A percentile compares a stretch with the other conserved stretches of the same genome.
These are phyloP conservation scores for Pristiophorus japonicus DNA, from an alignment of 2,113 vertebrate genomes.

Conservation along the genomic window DNA sequence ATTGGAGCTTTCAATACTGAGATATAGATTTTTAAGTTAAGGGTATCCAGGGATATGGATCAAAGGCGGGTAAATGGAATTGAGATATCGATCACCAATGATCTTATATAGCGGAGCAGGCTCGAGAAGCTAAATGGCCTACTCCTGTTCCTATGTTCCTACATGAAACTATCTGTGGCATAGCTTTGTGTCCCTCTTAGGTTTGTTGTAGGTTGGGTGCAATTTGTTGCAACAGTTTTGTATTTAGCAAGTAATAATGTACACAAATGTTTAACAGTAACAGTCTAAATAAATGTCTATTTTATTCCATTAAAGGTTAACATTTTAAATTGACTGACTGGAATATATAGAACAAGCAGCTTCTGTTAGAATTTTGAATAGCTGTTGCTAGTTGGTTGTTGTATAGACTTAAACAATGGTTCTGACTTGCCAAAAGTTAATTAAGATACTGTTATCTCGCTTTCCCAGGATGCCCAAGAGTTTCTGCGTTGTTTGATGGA, in stretches of 20 bases:
- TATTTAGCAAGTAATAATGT: slow-evolving; percentile 2
- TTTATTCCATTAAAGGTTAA: background rate
- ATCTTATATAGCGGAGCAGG: background rate
- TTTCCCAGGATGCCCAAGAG: slow-evolving; percentile 86
- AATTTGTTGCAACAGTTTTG: background rate
- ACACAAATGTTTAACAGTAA: slow-evolving; percentile 7
- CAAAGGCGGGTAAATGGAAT: background rate
- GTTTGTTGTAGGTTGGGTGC: background rate
- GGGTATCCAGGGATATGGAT: background rate
- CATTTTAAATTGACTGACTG: background rate
- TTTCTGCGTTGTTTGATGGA: slow-evolving; percentile 97
- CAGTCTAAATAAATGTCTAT: background rate
- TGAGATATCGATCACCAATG: background rate
- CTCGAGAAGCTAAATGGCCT: background rate
- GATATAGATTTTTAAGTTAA: background rate
- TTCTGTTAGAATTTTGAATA: background rate
- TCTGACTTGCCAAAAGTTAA: background rate
- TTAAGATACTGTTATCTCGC: background rate
- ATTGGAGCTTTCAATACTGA: background rate
- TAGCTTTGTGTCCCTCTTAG: background rate
- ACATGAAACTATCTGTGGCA: background rate
- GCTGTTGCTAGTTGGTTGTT: background rate
- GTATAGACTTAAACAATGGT: background rate
- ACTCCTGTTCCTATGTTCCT: background rate
- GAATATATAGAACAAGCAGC: background rate